Evolutionary conservation across 2,888 invertebrate species (phyloP).

Genomic region (Monoplex corrugatus): DNA sequence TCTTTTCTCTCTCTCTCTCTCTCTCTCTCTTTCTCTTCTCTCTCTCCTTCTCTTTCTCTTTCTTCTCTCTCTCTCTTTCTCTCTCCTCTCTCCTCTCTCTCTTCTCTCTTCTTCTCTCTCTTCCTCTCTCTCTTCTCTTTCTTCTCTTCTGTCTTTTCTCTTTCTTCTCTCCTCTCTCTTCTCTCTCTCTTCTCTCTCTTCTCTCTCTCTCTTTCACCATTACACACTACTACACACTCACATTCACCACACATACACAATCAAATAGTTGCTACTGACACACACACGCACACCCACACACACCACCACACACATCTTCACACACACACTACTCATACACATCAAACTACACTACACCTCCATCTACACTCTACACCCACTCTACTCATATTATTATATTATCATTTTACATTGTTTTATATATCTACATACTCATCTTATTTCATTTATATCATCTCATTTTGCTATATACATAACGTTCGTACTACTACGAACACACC

Average conservation of each 20-base stretch:
- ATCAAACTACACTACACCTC: no score
- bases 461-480: no score
- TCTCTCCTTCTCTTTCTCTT: not conserved
- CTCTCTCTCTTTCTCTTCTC: not conserved
- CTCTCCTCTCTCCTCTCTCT: not conserved
- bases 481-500: no score
- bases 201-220: not conserved
- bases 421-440: no score
- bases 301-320: not conserved
- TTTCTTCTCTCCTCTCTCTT: not conserved
- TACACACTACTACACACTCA: not conserved
- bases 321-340: no score
- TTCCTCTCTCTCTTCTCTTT: no score
- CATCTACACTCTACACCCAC: no score
- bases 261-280: not conserved
- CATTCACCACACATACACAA: not conserved
- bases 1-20: no score
- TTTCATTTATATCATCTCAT: no score
- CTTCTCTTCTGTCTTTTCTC: not conserved
- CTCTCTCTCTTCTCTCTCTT: not conserved
- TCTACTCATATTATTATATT: no score
- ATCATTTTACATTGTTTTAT: no score
- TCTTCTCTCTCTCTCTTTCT: not conserved
- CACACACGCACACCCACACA: not conserved
- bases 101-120: not conserved